Base-by-base conservation (phyloP, 2,113 vertebrate species). In the Tragelaphus buxtoni region DNA sequence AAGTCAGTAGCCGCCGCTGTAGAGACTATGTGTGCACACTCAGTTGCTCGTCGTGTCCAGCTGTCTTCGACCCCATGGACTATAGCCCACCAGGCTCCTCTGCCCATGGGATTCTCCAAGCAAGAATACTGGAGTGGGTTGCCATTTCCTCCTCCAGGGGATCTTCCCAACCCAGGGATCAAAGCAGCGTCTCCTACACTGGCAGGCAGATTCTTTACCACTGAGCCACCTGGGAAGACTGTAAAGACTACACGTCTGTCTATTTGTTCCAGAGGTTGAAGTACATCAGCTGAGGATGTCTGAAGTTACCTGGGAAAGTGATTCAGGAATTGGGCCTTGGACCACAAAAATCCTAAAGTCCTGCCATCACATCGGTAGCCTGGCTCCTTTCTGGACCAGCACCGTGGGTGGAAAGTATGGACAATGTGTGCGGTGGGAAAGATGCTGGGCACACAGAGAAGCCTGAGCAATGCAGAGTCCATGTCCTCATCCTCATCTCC, bases 261-360 rank as follows among this genome's bases (percentile, higher is more conserved):
- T 4, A 24, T 42, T 56, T 84, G 7, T 84, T 82, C 42, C 42
- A 95, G 74, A 53, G 56, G 22, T 0, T 12, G 45, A 18, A n/a
- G 63, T 18, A 20, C 24, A 42, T 3, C 30, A 95, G 10, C 49
- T 24, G 30, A 42, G 20, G n/a, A 69, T 4, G 11, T n/a, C 83
- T 76, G 77, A 63, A 47, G 32, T 86, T 79, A 49, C 69, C 81
- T 84, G 74, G 79, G 51, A 95, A 76, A 87, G 55, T 82, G 45
- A 93, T n/a, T 10, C 35, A 74, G 28, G n/a, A 58, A 10, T 35
- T 80, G 6, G 65, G 58, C 45, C 28, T 8, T 42, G 63, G 89
- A 89, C 51, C 58, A 81, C 63, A 81, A 26, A 55, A 42, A 87
- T 26, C 14, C 60, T 77, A 30, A 49, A 63, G 42, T 30, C 10